Evolutionary conservation across 2,113 vertebrate species (phyloP), one percentile per base, ranked within the genome.

Genomic region (Salvelinus sp.): DNA sequence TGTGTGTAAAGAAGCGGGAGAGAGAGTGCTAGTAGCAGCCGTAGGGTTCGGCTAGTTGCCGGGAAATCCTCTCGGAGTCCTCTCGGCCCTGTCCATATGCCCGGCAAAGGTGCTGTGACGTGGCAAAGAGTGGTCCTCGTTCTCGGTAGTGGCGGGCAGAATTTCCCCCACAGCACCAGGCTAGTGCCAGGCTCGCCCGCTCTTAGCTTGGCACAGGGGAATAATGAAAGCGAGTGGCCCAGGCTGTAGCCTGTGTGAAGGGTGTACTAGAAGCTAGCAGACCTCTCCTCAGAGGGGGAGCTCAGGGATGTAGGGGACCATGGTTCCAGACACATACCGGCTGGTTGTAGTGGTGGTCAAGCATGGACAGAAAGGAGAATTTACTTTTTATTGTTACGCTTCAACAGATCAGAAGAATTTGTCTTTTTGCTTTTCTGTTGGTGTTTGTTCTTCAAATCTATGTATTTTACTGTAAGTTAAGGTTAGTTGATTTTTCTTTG

Each of bases 221-320:
- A 67, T 81, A 85, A 71, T 78, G 63, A 81, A 86, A 85, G 72
- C 62, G 78, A 86, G 74, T 77, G 69, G 68, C 57, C 73, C 65
- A 70, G 75, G 69, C 44, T 82, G 71, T 54, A 54, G 50, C 2
- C 38, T 44, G 38, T 74, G 73, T 79, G 74, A 75, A 80, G 60
- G 25, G 3, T 72, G 60, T 70, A 70, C 72, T 66, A 73, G 50
- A 69, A 77, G 63, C 20, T 54, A 18, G 50, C 50, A 54, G 3
- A 54, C 50, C 4, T 50, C 48, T 54, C 50, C 16, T 14, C 47
- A 81, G 67, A 72, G 50, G 22, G 27, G 64, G 72, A 80, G 69
- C 14, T 75, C 70, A 81, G 77, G 74, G 80, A 79, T 81, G 76
- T 71, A 50, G 64, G 75, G 66, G 48, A 14, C 48, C 48, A 38